A percentile compares a stretch with the other conserved stretches of the same genome.
phyloP scores from a whole-genome alignment of 2,888 invertebrate genomes.

The Andrena camellia region DNA sequence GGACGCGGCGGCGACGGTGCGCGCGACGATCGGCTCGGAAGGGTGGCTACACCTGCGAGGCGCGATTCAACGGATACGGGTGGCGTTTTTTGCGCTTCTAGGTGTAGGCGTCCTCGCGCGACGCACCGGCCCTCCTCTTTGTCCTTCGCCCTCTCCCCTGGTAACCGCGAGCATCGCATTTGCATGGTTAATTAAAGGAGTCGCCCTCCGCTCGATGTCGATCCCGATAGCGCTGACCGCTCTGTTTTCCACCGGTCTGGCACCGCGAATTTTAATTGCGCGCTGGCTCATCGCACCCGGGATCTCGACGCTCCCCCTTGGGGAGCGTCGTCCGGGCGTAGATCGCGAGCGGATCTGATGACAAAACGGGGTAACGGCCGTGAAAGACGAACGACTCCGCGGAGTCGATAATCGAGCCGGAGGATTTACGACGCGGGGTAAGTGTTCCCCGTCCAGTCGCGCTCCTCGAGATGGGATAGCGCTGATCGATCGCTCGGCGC shows the following conservation, averaged over 20 bases:
- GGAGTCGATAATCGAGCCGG: not conserved
- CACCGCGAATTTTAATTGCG: constrained; percentile 63
- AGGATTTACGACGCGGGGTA: constrained; percentile 15
- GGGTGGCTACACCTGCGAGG: constrained; percentile 67
- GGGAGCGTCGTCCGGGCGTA: not conserved
- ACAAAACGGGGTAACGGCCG: not conserved
- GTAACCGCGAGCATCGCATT: constrained; percentile 68
- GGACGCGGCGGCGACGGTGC: constrained; percentile 8
- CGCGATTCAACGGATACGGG: constrained; percentile 51
- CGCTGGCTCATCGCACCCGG: not conserved
- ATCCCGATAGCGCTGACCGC: constrained; percentile 53
- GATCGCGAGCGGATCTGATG: constrained; percentile 10
- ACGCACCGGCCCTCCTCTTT: constrained; percentile 52
- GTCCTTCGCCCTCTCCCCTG: constrained; percentile 12
- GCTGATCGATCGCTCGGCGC: constrained; percentile 24
- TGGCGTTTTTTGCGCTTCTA: constrained; percentile 62
- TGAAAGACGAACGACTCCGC: not conserved
- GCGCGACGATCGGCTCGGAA: constrained; percentile 38
- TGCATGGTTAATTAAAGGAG: constrained; percentile 75
- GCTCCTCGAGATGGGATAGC: not conserved
- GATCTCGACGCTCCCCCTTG: not conserved
- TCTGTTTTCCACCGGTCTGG: constrained; percentile 56
- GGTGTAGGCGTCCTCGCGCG: constrained; percentile 69
- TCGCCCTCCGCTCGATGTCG: constrained; percentile 49
- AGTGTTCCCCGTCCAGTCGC: not conserved